Percentiles rank a stretch among this genome's conserved stretches.
Conservation (phyloP, 30 jellyfish, hydroid and myxozoan species). For the Aurelia aurita region DNA sequence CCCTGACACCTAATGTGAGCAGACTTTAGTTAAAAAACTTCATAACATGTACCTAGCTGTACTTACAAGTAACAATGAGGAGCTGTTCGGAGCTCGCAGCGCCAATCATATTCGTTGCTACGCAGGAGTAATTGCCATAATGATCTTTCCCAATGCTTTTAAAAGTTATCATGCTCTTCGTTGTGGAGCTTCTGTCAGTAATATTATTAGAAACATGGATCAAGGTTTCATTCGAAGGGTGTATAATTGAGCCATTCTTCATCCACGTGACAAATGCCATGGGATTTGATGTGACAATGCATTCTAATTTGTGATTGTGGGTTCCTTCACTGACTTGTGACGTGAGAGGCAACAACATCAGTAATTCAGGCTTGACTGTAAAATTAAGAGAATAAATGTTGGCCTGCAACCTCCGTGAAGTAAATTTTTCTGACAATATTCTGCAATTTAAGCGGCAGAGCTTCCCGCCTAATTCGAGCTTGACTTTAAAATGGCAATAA, state of each 20-base stretch:
- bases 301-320: conserved; percentile 2
- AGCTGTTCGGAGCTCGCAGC: conserved; percentile 27
- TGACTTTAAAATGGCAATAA: no score
- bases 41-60: neutral
- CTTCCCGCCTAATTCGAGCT: no score
- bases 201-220: neutral
- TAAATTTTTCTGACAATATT: no score
- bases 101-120: conserved; percentile 55
- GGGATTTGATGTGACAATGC: conserved; percentile 49
- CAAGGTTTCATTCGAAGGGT: neutral
- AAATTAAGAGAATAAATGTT: no score
- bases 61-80: conserved; percentile 62
- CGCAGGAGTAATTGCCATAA: conserved; percentile 64
- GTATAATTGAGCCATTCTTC: conserved; percentile 28
- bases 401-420: no score
- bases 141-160: conserved; percentile 10
- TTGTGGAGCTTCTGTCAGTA: conserved; percentile 2
- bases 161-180: conserved; percentile 23
- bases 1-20: no score
- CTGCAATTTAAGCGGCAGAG: no score
- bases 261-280: conserved; percentile 38
- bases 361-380: conserved; percentile 47
- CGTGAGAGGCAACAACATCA: conserved; percentile 6
- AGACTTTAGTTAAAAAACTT: no score
- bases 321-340: conserved; percentile 32